These are phyloP conservation scores for Acridotheres tristis DNA, from an alignment of 2,797 vertebrate genomes.

Conservation along the genomic window DNA sequence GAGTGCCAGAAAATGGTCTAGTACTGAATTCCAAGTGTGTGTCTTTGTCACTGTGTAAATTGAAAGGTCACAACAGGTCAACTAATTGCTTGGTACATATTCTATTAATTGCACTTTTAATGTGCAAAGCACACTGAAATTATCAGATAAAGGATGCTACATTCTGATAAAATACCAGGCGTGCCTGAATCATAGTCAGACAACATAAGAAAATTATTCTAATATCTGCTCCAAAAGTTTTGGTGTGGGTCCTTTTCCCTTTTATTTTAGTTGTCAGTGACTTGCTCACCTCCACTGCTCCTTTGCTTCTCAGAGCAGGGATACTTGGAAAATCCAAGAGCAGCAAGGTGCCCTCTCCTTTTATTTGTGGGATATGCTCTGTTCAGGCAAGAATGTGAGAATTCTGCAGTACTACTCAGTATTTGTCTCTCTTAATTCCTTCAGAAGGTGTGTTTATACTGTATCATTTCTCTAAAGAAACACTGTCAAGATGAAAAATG, in stretches of 20 bases:
- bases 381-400: not conserved
- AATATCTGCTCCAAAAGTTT: not conserved
- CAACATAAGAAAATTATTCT: not conserved
- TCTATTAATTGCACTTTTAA: constrained; percentile 9
- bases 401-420: not conserved
- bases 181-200: not conserved
- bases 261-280: not conserved
- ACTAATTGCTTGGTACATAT: not conserved
- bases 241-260: not conserved
- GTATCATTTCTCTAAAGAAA: constrained; percentile 52
- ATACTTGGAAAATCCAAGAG: not conserved
- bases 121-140: not conserved
- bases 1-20: constrained; percentile 24
- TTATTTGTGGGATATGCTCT: not conserved
- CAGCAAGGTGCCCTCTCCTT: not conserved
- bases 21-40: not conserved
- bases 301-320: not conserved
- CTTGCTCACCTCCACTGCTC: not conserved
- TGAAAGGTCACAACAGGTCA: constrained; percentile 16
- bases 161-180: not conserved
- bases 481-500: constrained; percentile 55
- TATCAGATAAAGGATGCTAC: not conserved
- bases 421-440: constrained; percentile 35
- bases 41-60: not conserved
- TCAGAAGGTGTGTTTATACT: constrained; percentile 42